phyloP scores from a whole-genome alignment of 1,140 invertebrate genomes.

The Liolophura sinensis region DNA sequence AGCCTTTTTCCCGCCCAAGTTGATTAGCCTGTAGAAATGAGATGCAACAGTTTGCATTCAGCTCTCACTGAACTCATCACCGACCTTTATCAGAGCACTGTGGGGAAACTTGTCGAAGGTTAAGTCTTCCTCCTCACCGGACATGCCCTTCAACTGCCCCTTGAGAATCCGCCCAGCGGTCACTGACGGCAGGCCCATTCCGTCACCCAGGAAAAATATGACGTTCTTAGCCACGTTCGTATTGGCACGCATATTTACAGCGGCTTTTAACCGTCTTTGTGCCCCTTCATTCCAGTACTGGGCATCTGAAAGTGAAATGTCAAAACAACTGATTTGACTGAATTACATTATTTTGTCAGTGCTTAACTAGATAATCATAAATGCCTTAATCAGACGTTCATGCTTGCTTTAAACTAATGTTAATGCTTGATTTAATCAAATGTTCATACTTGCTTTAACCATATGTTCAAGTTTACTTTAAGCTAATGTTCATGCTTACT shows the following conservation, averaged over 20 bases:
- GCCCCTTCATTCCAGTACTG: constrained; percentile 23
- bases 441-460: too few species aligned
- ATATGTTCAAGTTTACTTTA: too few species aligned
- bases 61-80: background rate
- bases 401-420: too few species aligned
- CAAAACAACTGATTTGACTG: too few species aligned
- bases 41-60: too few species aligned
- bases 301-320: constrained; percentile 16
- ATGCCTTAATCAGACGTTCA: too few species aligned
- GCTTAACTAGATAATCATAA: too few species aligned
- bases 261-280: constrained; percentile 17
- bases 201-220: constrained; percentile 89
- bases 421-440: too few species aligned
- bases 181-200: constrained; percentile 89
- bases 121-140: constrained; percentile 71
- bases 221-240: constrained; percentile 77
- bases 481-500: too few species aligned
- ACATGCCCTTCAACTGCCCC: constrained; percentile 64
- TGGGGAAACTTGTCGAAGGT: constrained; percentile 78
- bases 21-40: too few species aligned
- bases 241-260: constrained; percentile 19
- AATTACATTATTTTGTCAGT: too few species aligned
- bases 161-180: constrained; percentile 79
- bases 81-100: constrained; percentile 72
- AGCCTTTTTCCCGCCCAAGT: too few species aligned